Percentiles rank a stretch among this genome's conserved stretches.
Evolutionary conservation across 1,140 invertebrate species (phyloP).

Genomic region (Drosophila navojoa): DNA sequence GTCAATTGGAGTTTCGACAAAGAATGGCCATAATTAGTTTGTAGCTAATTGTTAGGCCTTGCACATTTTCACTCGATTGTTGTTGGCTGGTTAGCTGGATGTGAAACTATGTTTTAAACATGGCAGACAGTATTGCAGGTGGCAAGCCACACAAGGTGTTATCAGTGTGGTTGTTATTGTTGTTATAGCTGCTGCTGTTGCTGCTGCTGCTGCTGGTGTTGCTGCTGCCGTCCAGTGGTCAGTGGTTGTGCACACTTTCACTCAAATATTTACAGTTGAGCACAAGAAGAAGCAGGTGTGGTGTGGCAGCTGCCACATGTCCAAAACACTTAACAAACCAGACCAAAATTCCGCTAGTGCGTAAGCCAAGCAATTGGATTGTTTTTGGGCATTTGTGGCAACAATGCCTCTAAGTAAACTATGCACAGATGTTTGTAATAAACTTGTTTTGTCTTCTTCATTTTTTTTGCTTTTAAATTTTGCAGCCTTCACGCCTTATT

Average conservation of each 20-base stretch:
- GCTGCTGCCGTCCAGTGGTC: conserved; percentile 38
- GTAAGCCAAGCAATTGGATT: conserved; percentile 6
- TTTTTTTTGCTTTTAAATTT: conserved; percentile 6
- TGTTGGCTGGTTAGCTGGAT: background rate
- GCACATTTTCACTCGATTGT: conserved; percentile 44
- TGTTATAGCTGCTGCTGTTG: conserved; percentile 1
- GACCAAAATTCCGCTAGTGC: conserved; percentile 56
- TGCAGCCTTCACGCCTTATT: conserved; percentile 78
- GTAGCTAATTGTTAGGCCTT: conserved; percentile 28
- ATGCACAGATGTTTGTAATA: conserved; percentile 13
- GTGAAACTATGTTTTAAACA: conserved; percentile 17
- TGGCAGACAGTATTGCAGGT: conserved; percentile 25
- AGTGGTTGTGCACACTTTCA: conserved; percentile 59
- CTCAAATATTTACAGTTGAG: conserved; percentile 75
- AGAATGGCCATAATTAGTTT: conserved; percentile 10
- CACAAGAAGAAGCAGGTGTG: conserved; percentile 26
- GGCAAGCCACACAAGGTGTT: conserved; percentile 66
- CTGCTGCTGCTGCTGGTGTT: conserved; percentile 1
- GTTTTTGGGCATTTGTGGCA: conserved; percentile 28
- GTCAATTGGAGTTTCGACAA: conserved; percentile 6
- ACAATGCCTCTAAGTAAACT: conserved; percentile 7
- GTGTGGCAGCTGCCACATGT: conserved; percentile 32
- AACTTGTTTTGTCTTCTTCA: background rate
- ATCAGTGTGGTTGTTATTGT: conserved; percentile 24
- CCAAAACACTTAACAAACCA: conserved; percentile 57